Conservation (phyloP, 1,140 invertebrate species). For the Galendromus occidentalis region DNA sequence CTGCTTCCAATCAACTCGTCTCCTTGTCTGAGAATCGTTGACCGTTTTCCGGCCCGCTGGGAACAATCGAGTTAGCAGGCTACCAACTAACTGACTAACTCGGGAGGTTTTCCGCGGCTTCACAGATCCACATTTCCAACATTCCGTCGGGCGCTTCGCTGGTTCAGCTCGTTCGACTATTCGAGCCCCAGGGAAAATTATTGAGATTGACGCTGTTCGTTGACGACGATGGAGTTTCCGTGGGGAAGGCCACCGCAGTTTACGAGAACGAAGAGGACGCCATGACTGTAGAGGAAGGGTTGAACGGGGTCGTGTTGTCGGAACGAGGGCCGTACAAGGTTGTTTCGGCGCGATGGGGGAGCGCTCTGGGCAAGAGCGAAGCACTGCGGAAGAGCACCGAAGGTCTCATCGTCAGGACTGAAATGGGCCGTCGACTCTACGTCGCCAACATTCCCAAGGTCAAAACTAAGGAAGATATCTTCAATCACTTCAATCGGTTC, state of each 20-base stretch:
- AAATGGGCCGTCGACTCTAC: slow-evolving; percentile 6
- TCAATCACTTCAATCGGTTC: neutral
- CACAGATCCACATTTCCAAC: neutral
- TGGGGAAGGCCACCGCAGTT: neutral
- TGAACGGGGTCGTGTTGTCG: neutral
- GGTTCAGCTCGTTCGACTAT: slow-evolving; percentile 1
- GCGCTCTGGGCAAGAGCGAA: neutral
- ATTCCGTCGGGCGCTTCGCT: neutral
- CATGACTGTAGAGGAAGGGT: neutral
- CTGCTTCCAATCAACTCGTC: too few relatives aligned
- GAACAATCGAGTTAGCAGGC: too few relatives aligned
- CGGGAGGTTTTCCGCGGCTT: too few relatives aligned
- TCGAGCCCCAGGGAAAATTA: neutral
- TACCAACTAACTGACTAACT: too few relatives aligned
- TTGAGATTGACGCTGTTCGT: neutral
- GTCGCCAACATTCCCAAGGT: slow-evolving; percentile 5
- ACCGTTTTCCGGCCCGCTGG: too few relatives aligned
- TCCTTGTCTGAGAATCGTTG: too few relatives aligned
- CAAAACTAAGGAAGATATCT: neutral
- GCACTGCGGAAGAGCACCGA: neutral
- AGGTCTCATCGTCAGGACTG: neutral
- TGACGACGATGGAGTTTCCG: neutral
- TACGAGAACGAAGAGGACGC: slow-evolving; percentile 5
- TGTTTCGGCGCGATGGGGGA: neutral
- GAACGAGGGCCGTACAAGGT: neutral